phyloP scores from a whole-genome alignment of 35 echinoderm and acorn worm species.

The Apostichopus japonicus region DNA sequence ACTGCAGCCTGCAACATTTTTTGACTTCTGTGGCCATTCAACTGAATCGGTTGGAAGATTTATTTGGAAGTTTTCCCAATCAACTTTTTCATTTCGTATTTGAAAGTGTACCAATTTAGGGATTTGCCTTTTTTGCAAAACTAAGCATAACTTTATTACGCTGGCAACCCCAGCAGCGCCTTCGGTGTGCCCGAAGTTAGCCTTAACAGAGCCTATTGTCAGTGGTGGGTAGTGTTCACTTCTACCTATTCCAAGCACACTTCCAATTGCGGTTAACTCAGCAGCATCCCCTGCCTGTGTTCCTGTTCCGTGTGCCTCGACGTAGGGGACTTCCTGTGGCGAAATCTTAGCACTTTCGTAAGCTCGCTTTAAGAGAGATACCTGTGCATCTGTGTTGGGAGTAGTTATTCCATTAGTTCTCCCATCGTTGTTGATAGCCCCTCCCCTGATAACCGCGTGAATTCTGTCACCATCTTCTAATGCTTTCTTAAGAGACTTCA shows the following conservation, averaged over 20 bases:
- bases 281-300: slow-evolving; percentile 51
- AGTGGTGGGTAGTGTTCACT: slow-evolving; percentile 31
- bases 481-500: slow-evolving; percentile 45
- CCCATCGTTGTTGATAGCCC: slow-evolving; percentile 61
- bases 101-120: slow-evolving; percentile 69
- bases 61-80: slow-evolving; percentile 59
- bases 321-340: slow-evolving; percentile 49
- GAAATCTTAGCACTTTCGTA: slow-evolving; percentile 32
- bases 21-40: too few relatives aligned
- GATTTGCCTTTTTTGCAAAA: slow-evolving; percentile 58
- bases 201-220: slow-evolving; percentile 82
- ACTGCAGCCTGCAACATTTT: too few relatives aligned
- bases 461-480: slow-evolving; percentile 57
- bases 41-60: slow-evolving; percentile 43
- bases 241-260: slow-evolving; percentile 3
- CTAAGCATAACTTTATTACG: slow-evolving; percentile 71
- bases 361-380: slow-evolving; percentile 1
- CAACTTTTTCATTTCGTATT: slow-evolving; percentile 50
- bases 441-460: slow-evolving; percentile 54
- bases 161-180: slow-evolving; percentile 77
- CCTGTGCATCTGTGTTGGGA: slow-evolving; percentile 41
- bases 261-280: slow-evolving; percentile 48
- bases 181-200: slow-evolving; percentile 85
- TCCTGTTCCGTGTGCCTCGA: slow-evolving; percentile 63
- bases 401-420: slow-evolving; percentile 55